Evolutionary conservation across 2,113 vertebrate species (phyloP), one percentile per base, ranked within the genome.

Genomic region (Trinectes maculatus): DNA sequence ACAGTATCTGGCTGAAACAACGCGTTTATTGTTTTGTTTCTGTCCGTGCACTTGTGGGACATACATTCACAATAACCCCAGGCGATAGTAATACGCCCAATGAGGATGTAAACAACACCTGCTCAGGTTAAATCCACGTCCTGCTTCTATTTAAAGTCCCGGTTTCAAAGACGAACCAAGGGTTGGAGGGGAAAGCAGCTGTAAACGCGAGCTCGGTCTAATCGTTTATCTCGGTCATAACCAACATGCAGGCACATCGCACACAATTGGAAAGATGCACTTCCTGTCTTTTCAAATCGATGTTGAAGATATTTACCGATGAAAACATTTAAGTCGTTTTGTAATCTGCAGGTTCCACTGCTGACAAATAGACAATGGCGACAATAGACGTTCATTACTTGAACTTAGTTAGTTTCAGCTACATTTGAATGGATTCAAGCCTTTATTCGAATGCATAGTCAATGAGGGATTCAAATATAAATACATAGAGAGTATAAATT

Each of bases 1-100:
- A n/a, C n/a, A n/a, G n/a, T n/a, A 52, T 77, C 49, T 34, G 29
- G 44, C 57, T 34, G n/a, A 74, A 87, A 70, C 47, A 57, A 62
- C 73, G 52, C 13, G 47, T 9, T 31, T 43, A 33, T 67, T 73
- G 36, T 44, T 57, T 69, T 62, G 58, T 71, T 85, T 56, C 26
- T 31, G 25, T 54, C 53, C 22, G 7, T n/a, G 6, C 1, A 4
- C 53, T 31, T 6, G 8, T 24, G 42, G 51, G 51, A 59, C 2
- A 3, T 18, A 44, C 57, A 26, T 19, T 54, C 63, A 21, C 67
- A 80, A 71, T 64, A 71, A 57, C 49, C 21, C 15, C 22, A 24
- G 22, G 55, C 64, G 22, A 47, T 70, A 59, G 63, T 33, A 59
- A 62, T 37, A 34, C 11, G n/a, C 25, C 49, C 18, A 49, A 11